Evolutionary conservation across 1,140 invertebrate genomes (phyloP), one percentile per base, ranked within the genome.

Genomic region (Sitobion miscanthi): DNA sequence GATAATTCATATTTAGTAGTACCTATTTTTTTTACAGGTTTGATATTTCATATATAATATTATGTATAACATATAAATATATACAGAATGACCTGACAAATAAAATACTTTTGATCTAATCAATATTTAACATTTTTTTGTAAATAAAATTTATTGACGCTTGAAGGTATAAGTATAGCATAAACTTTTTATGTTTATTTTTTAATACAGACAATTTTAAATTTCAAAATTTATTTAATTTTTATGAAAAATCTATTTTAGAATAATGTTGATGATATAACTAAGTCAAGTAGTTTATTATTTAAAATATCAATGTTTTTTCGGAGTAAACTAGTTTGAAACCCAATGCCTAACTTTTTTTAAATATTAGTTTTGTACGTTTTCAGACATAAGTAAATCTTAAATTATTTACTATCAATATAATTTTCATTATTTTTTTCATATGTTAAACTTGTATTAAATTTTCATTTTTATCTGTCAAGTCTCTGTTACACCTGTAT

Each of bases 1-100:
- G 96, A 97, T 54, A 97, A 97, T 94, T 96, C 96, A 30, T 97
- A 97, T 94, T 95, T 98, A 38, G 95, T 99, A 49, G 97, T 98
- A 14, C 94, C 94, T 69, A 62, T 94, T 23, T 87, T 49, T 90
- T 57, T 25, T 88, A 38, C 89, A 85, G 91, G 91, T 93, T 52
- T 49, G 92, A 95, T 96, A 0, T 93, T 88, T n/a, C 2, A 88
- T 88, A 45, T 45, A 52, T 21, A 86, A 47, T 8, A 47, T 42
- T 45, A 69, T 69, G 9, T n/a, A n/a, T 69, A n/a, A 20, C 17
- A 3, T 52, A 52, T 52, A 52, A 3, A 4, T 82, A 82, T 82
- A 11, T 82, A 82, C n/a, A n/a, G 17, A 82, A 54, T 54, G 17
- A 82, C n/a, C 69, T 77, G 69, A 30, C 5, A 30, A 77, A 77